Evolutionary conservation across 2,797 vertebrate genomes (phyloP).

Genomic region (Ammospiza maritima): DNA sequence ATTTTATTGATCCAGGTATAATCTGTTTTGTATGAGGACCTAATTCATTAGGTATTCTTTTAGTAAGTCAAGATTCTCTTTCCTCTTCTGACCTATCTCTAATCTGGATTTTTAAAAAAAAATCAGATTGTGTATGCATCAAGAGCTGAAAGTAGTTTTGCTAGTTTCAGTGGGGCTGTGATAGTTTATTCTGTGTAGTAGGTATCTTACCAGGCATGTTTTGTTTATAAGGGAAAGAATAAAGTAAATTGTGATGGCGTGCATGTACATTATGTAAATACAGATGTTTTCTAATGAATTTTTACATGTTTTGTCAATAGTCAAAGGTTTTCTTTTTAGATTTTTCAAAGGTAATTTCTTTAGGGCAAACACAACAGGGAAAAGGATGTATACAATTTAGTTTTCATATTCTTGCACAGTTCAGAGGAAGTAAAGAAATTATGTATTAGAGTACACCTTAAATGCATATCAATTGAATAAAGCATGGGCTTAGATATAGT

Average conservation of each 20-base stretch:
- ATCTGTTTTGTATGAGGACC: neutral
- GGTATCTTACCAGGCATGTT: neutral
- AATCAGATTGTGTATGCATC: neutral
- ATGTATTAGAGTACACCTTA: conserved; percentile 58
- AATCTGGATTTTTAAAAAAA: fast-evolving
- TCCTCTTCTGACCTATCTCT: neutral
- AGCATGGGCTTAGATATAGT: conserved; percentile 63
- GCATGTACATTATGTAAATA: neutral
- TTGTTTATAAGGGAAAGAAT: neutral
- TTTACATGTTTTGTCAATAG: neutral
- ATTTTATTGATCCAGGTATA: neutral
- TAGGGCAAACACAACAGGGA: neutral
- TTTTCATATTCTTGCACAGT: conserved; percentile 9
- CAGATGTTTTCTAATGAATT: neutral
- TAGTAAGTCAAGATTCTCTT: neutral
- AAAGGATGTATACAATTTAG: neutral
- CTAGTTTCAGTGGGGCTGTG: neutral
- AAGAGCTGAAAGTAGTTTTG: neutral
- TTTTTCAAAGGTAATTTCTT: conserved; percentile 25
- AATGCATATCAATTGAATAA: conserved; percentile 73
- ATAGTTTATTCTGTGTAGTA: neutral
- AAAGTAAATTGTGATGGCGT: neutral
- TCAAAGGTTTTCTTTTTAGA: neutral
- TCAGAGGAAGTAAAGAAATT: conserved; percentile 46
- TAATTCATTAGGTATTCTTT: neutral